Base-by-base conservation (phyloP, 2,113 vertebrate species). In the Passer domesticus region DNA sequence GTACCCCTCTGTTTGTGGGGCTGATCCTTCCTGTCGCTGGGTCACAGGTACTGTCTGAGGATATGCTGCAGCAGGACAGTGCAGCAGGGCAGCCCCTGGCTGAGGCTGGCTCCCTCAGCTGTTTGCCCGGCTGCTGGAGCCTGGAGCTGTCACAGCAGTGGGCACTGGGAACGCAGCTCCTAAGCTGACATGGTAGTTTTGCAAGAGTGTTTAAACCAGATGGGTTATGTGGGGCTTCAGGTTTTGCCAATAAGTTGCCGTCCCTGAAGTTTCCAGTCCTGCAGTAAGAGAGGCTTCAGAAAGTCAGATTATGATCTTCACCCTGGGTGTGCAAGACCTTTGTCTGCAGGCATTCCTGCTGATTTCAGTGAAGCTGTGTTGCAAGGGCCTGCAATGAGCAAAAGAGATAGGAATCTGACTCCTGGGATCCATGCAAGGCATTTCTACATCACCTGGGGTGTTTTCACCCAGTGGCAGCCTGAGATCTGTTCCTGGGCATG, bases 281-380 rank as follows among this genome's bases (percentile, higher is more conserved):
- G 67, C 59, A 77, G 43, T 68, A 31, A 52, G 28, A 89, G 70
- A 91, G 46, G n/a, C 46, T 91, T 85, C 1, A 15, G 33, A 85
- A 58, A 80, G 50, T 33, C 17, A 68, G 90, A 92, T 95, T 93
- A 52, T 8, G 30, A 94, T 91, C 82, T 91, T 92, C 49, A 83
- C 68, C 76, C 33, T 0, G 0, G 30, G 15, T 35, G 10, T 67
- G 43, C 79, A 78, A 77, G 79, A 81, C 84, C 35, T 83, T 64
- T 3, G 11, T 83, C 79, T 67, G 56, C 64, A 80, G 39, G 27
- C 73, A 43, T 90, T 92, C 80, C 59, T 1, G 2, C 18, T 1
- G 6, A 67, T 85, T 93, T 85, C 63, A 1, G 72, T 80, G 76
- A 81, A 67, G 37, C 33, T 68, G 39, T 93, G 92, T 93, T 3